A percentile compares a stretch with the other conserved stretches of the same genome.
These are phyloP conservation scores for Astropecten irregularis DNA, from an alignment of 53 echinoderm and acorn worm genomes.

Conservation along the genomic window DNA sequence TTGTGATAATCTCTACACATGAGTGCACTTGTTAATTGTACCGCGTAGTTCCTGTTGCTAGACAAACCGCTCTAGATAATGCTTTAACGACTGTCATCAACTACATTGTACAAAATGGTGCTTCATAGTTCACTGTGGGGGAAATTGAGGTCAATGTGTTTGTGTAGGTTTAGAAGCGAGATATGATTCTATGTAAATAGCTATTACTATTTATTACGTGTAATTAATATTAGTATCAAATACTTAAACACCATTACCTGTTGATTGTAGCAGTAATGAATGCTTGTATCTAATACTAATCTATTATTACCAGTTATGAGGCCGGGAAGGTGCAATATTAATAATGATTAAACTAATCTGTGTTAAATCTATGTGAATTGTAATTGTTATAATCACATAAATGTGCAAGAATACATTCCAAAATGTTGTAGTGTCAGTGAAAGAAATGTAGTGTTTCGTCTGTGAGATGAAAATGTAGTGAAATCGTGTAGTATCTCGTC, in stretches of 20 bases:
- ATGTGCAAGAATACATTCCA: slow-evolving; percentile 60
- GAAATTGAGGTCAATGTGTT: slow-evolving; percentile 3
- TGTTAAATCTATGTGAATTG: slow-evolving; percentile 54
- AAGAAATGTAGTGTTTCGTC: slow-evolving; percentile 10
- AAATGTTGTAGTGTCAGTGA: slow-evolving; percentile 52
- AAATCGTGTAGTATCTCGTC: slow-evolving; percentile 29
- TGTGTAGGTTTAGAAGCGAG: too few species aligned
- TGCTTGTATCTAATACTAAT: slow-evolving; percentile 42
- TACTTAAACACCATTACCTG: slow-evolving; percentile 36
- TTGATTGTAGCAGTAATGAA: slow-evolving; percentile 47
- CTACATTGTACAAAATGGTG: slow-evolving; percentile 12
- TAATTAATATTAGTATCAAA: slow-evolving; percentile 43
- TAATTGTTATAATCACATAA: slow-evolving; percentile 52
- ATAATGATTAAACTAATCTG: slow-evolving; percentile 35
- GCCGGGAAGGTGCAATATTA: slow-evolving; percentile 60
- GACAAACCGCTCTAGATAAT: neutral
- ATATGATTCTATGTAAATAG: slow-evolving; percentile 49
- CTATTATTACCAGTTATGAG: slow-evolving; percentile 42
- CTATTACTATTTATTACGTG: slow-evolving; percentile 11
- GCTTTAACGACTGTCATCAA: neutral
- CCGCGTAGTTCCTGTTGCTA: slow-evolving; percentile 2
- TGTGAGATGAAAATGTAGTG: slow-evolving; percentile 3
- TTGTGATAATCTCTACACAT: too few species aligned
- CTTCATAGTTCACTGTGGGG: neutral
- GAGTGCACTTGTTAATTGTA: neutral